These are phyloP conservation scores for Hypomecis atomaria DNA, from an alignment of 2,888 invertebrate genomes.

Conservation along the genomic window DNA sequence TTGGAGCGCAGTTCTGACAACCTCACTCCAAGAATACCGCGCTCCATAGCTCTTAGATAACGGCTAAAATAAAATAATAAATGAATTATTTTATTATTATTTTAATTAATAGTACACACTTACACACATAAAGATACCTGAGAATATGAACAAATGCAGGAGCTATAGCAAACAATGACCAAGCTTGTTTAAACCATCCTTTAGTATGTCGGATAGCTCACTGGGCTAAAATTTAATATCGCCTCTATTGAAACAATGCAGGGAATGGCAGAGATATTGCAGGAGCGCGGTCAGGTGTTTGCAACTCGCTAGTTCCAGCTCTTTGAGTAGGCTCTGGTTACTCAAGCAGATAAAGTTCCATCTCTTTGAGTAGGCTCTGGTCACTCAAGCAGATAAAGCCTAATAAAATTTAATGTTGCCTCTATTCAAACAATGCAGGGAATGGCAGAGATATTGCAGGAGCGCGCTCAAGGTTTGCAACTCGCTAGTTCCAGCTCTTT, in stretches of 20 bases:
- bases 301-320: constrained; percentile 21
- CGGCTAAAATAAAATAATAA: too few relatives aligned
- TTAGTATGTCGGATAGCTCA: not conserved
- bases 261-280: constrained; percentile 14
- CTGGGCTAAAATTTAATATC: constrained; percentile 17
- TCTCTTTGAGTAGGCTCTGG: constrained; percentile 2
- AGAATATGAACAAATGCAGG: too few relatives aligned
- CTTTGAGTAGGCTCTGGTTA: constrained; percentile 2
- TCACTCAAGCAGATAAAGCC: not conserved
- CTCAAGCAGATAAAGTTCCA: not conserved
- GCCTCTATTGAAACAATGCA: constrained; percentile 15
- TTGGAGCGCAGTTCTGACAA: too few relatives aligned
- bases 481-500: constrained; percentile 19
- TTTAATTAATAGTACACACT: too few relatives aligned
- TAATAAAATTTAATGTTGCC: constrained; percentile 17
- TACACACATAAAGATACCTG: too few relatives aligned
- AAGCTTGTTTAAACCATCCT: not conserved
- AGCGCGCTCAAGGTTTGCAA: constrained; percentile 16
- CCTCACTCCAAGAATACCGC: too few relatives aligned
- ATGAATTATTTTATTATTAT: too few relatives aligned
- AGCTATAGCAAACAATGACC: not conserved
- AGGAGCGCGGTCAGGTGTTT: constrained; percentile 11
- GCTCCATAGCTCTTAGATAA: too few relatives aligned
- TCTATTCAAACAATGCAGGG: constrained; percentile 19
- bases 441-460: constrained; percentile 12